Base-by-base conservation (phyloP, 2,113 vertebrate species). In the Salvelinus namaycush region DNA sequence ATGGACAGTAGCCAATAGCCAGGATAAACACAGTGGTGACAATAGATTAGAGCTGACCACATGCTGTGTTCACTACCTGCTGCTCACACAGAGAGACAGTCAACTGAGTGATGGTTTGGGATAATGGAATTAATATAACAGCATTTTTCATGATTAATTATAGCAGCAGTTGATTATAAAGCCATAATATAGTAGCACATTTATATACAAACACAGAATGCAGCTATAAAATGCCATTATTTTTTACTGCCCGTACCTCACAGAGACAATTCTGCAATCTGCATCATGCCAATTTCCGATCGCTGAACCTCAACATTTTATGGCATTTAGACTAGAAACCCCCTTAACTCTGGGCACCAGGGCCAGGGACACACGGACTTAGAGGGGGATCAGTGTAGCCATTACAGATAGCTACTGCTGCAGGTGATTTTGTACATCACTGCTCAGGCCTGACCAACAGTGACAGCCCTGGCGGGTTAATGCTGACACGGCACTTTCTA, bases 401-500 rank as follows among this genome's bases (percentile, higher is more conserved):
- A 44, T 44, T 44, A 9, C 39, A 44, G 39, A 44, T 44, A 44
- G 39, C 27, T 11, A 5, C 9, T 66, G 60, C 54, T 67, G 64
- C 48, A 12, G 27, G 60, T 49, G 73, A 34, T 13, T 39, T 68
- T 49, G 72, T 62, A 62, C 31, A 29, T 64, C 26, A 22, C 57
- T 74, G 31, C 31, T 39, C 20, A 7, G 9, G 27, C 62, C 31
- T 74, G 57, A 26, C 34, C 60, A 13, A 14, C 60, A 39, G 27
- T 74, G 54, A 64, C 73, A 24, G 59, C 31, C 73, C 11, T n/a
- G 49, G 26, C 9, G 24, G 24, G 26, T 54, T 11, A n/a, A 12
- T 66, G 62, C 73, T 67, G 66, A 39, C 9, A n/a, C 66, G 22
- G 66, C 49, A 5, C 65, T 76, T 54, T 76, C 9, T 68, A 27